Base-by-base conservation (phyloP, 2,113 vertebrate species). In the Python bivittatus region DNA sequence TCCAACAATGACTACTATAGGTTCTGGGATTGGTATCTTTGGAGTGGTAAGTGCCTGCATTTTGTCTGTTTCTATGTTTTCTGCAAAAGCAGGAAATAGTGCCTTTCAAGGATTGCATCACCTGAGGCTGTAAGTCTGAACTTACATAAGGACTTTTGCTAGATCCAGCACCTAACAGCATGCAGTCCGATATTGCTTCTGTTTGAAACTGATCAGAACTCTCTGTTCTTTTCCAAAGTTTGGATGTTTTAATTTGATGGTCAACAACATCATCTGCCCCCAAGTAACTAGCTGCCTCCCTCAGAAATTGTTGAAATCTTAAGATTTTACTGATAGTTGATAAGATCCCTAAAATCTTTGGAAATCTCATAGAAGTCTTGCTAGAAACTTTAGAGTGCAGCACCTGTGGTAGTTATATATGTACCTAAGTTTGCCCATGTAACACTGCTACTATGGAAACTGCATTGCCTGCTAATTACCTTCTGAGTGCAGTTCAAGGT, bases 11-110 rank as follows among this genome's bases (percentile, higher is more conserved):
- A 99, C 98, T 9, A 99, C 99, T 8, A 99, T 99, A 2, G 99
- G 99, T 92, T 99, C 99, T 38, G 99, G 99, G 91, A 99, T 99
- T 92, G 99, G 99, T 92, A 99, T 99, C 95, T 99, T 99, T 38
- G 99, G 99, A 91, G 99, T 99, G 98, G 99, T 99, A 97, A 97
- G 98, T 90, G 90, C 93, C 89, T 15, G 17, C 42, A 33, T 53
- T 48, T 60, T 58, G 17, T 48, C 61, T 23, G 8, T 22, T 4
- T 22, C 42, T 64, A 3, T 10, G 8, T 54, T 64, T 64, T 22
- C 85, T 38, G 38, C 25, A 56, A 56, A n/a, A 17, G 84, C 6
- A 27, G 23, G 84, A 6, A 25, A 48, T 52, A 4, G 9, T 27
- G 25, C 29, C 23, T n/a, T 85, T 12, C 22, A 10, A 13, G 84